A percentile compares a stretch with the other conserved stretches of the same genome.
Evolutionary conservation across 2,797 vertebrate species (phyloP).

Genomic region (Gambusia yucatana): DNA sequence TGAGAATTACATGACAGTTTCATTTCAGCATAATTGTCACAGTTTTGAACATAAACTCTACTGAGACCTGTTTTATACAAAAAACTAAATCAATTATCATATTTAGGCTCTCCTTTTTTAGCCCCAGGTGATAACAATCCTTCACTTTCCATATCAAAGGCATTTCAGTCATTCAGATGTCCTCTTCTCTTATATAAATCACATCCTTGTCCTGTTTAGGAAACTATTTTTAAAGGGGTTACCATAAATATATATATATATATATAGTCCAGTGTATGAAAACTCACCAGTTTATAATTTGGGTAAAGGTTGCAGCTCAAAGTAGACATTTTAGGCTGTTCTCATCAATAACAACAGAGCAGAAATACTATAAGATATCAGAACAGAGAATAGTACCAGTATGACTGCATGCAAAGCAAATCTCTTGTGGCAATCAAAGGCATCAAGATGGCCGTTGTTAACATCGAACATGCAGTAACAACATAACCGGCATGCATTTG

Average conservation of each 20-base stretch:
- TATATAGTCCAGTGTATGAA: conserved; percentile 58
- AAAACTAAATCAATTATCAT: not conserved
- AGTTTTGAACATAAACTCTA: not conserved
- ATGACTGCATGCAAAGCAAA: conserved; percentile 68
- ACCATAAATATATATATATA: conserved; percentile 64
- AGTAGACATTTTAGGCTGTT: conserved; percentile 60
- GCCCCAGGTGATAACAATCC: conserved; percentile 15
- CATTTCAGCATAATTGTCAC: not conserved
- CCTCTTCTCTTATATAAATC: conserved; percentile 36
- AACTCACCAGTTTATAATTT: conserved; percentile 62
- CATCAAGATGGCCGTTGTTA: conserved; percentile 45
- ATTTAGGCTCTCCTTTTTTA: not conserved
- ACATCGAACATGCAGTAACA: conserved; percentile 54
- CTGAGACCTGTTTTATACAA: not conserved
- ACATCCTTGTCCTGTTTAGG: conserved; percentile 32
- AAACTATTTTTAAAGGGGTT: conserved; percentile 37
- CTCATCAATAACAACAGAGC: conserved; percentile 27
- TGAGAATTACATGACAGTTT: not conserved
- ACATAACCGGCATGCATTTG: conserved; percentile 53
- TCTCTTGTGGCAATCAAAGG: conserved; percentile 70
- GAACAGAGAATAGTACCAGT: conserved; percentile 21
- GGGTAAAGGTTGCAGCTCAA: conserved; percentile 57
- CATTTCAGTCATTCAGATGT: conserved; percentile 70
- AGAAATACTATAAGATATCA: conserved; percentile 34
- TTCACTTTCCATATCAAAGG: conserved; percentile 49